phyloP scores from a whole-genome alignment of 2,797 vertebrate species.

The Onychomys arenicola region DNA sequence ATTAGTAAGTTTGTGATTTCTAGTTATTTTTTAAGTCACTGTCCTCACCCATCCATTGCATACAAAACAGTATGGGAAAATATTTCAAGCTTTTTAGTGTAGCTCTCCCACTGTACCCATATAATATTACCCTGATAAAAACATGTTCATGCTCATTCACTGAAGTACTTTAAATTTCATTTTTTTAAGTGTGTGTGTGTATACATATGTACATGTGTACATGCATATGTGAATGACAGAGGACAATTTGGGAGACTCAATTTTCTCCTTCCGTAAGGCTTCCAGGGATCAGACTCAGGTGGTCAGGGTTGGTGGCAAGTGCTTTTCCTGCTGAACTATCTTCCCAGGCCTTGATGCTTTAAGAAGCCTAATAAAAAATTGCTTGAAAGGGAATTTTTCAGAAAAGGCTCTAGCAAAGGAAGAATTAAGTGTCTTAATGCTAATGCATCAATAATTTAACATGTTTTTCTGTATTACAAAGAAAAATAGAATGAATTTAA shows the following conservation, averaged over 20 bases:
- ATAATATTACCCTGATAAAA: not conserved
- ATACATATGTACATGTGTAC: not conserved
- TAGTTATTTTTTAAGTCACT: not conserved
- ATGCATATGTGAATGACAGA: not conserved
- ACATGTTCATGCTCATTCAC: not conserved
- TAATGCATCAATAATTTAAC: not conserved
- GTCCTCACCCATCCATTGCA: not conserved
- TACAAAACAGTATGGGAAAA: not conserved
- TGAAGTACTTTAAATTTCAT: not conserved
- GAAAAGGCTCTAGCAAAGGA: not conserved
- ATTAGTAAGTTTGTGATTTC: conserved; percentile 31
- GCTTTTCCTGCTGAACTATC: not conserved
- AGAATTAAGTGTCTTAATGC: not conserved
- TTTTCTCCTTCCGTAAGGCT: not conserved
- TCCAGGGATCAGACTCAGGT: not conserved
- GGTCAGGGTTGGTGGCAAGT: not conserved
- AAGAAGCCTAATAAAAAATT: conserved; percentile 1
- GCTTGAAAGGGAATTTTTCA: not conserved
- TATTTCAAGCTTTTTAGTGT: not conserved
- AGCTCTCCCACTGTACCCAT: not conserved
- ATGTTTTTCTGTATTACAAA: not conserved
- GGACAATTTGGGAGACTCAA: too few species aligned
- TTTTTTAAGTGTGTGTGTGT: not conserved
- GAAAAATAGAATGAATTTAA: conserved; percentile 19
- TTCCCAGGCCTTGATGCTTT: not conserved